Evolutionary conservation across 2,888 invertebrate species (phyloP).

Genomic region (Nymphalis urticae): DNA sequence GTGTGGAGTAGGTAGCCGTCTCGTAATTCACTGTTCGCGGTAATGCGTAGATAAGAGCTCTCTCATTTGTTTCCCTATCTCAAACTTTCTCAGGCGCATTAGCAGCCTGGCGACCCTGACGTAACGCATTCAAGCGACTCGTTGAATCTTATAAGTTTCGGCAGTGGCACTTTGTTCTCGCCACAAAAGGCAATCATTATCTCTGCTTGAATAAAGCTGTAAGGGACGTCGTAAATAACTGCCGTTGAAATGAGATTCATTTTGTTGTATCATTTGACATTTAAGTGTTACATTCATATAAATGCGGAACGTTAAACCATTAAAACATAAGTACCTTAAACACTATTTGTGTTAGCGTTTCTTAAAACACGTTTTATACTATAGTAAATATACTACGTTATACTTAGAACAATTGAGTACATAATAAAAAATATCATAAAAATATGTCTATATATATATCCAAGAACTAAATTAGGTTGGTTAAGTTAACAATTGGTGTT

Average conservation of each 20-base stretch:
- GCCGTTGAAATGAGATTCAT: background rate
- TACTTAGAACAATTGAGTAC: too few relatives aligned
- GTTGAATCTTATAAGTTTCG: conserved; percentile 14
- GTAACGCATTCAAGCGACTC: conserved; percentile 45
- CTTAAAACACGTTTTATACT: background rate
- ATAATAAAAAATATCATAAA: too few relatives aligned
- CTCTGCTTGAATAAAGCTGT: conserved; percentile 25
- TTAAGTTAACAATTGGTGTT: conserved; percentile 20
- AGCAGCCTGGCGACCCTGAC: conserved; percentile 64
- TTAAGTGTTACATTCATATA: background rate
- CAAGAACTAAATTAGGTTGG: background rate
- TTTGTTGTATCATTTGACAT: background rate
- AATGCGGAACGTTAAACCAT: background rate
- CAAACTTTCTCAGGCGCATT: conserved; percentile 77
- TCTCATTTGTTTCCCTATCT: conserved; percentile 80
- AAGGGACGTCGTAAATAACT: conserved; percentile 4
- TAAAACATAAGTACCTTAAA: background rate
- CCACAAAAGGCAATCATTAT: conserved; percentile 35
- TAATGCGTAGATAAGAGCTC: conserved; percentile 79
- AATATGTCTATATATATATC: too few relatives aligned
- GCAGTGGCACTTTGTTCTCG: conserved; percentile 33
- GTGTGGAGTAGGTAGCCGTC: conserved; percentile 59
- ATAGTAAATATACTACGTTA: too few relatives aligned
- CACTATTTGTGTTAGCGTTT: background rate
- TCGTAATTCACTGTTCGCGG: conserved; percentile 74